These are phyloP conservation scores for Octonoba sinensis DNA, from an alignment of 2,888 invertebrate species.

Conservation along the genomic window DNA sequence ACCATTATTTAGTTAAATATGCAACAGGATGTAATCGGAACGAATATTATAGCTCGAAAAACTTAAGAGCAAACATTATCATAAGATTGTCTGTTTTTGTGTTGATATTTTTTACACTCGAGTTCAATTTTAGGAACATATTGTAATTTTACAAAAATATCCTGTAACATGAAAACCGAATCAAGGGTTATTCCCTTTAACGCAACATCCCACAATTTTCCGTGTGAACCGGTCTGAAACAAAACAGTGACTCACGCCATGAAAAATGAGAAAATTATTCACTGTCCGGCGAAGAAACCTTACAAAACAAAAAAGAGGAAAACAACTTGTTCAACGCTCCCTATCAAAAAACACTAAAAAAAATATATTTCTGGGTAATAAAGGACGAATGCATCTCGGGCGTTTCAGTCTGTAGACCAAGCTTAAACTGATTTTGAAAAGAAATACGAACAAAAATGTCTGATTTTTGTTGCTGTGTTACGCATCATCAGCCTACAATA, in stretches of 20 bases:
- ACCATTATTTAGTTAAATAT: no score
- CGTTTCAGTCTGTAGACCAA: conserved; percentile 9
- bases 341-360: not conserved
- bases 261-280: not conserved
- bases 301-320: not conserved
- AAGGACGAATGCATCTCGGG: not conserved
- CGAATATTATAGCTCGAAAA: no score
- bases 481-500: no score
- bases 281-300: not conserved
- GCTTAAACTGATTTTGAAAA: conserved; percentile 9
- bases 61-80: no score
- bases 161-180: no score
- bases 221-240: not conserved
- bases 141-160: no score
- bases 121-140: no score
- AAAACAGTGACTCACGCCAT: not conserved
- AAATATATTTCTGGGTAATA: not conserved
- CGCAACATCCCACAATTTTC: not conserved
- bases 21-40: no score
- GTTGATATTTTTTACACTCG: no score
- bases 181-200: not conserved
- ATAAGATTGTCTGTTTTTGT: no score
- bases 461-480: no score
- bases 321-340: conserved; percentile 4
- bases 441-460: not conserved